Base-by-base conservation (phyloP, 2,113 vertebrate species). In the Taxidea taxus region DNA sequence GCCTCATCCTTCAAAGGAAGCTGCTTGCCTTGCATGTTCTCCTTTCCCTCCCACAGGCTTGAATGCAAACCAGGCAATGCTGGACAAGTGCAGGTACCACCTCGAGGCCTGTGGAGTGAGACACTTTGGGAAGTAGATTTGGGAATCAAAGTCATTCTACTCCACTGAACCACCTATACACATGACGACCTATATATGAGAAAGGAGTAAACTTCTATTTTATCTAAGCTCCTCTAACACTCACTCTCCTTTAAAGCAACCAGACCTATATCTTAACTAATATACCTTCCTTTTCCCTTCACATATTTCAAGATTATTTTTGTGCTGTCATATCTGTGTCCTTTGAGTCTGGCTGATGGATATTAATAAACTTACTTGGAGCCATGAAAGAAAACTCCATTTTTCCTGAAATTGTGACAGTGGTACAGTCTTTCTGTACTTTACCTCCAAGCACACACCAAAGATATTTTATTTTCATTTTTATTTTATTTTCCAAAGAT, bases 291-390 rank as follows among this genome's bases (percentile, higher is more conserved):
- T 9, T 72, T 75, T 49, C 37, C 4, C 44, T 93, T 87, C 25
- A 44, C 10, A 88, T 3, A 47, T n/a, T 37, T 95, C 83, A 86
- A 62, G 27, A 64, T 47, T 66, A 47, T 82, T 93, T 56, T 85
- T 4, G 44, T 37, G 8, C 6, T 92, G 13, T 66, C 29, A n/a
- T 87, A 27, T 39, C 21, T 94, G 21, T 51, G 27, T 84, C 7
- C 16, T 56, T 78, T 91, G 54, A 23, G 13, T 62, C 66, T 84
- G 54, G 39, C 1, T 70, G 81, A 27, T 29, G 74, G n/a, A 37
- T 87, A 34, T 81, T 64, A 86, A 37, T 64, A 39, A 31, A 72
- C 18, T 54, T 87, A 54, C 14, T 70, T 95, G 77, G 14, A 92
- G 8, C 34, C 25, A 44, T 31, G 6, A 37, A 78, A 66, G 72